Base-by-base conservation (phyloP, 1,140 invertebrate species). In the Aplysia californica region DNA sequence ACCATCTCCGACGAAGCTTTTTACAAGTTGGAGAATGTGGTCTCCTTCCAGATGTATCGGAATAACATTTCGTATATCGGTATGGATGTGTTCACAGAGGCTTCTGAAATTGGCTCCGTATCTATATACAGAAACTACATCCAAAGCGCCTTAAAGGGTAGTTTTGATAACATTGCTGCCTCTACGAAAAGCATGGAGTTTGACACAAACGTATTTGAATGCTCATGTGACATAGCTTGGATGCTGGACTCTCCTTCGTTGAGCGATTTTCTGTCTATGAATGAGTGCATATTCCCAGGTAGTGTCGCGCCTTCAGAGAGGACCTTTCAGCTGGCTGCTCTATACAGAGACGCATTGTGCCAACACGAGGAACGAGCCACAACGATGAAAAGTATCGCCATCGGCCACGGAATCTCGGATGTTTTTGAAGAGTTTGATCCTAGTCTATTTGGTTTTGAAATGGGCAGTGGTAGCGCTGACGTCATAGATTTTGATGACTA, bases 171-270 rank as follows among this genome's bases (percentile, higher is more conserved):
- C n/a, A 4, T 61, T 1, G 4, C 10, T 6, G 36, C 15, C 21
- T 35, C 35, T 20, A 41, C 35, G 1, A 29, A 18, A 2, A 36
- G 35, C 5, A 4, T 61, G 55, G 55, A 26, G 18, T 1, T 73
- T 18, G 26, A 38, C 23, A 26, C 38, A 18, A 73, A 73, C 23
- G 18, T 21, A 23, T 73, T 73, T 41, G 35, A 4, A 15, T 73
- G 70, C n/a, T n/a, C 56, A 2, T 73, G 70, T 61, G 41, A 61
- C 44, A 26, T 73, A 26, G 55, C 70, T 15, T 73, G 70, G 70
- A 71, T 56, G 2, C n/a, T 56, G 36, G 23, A 5, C 3, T 23
- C 20, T 23, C 26, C 41, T 21, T 3, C 2, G 3, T 68, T 68
- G 20, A 26, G 29, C 33, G 36, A 39, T 33, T 68, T 31, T 23